Conservation (phyloP, 1,140 invertebrate species). For the Gryon sp. region DNA sequence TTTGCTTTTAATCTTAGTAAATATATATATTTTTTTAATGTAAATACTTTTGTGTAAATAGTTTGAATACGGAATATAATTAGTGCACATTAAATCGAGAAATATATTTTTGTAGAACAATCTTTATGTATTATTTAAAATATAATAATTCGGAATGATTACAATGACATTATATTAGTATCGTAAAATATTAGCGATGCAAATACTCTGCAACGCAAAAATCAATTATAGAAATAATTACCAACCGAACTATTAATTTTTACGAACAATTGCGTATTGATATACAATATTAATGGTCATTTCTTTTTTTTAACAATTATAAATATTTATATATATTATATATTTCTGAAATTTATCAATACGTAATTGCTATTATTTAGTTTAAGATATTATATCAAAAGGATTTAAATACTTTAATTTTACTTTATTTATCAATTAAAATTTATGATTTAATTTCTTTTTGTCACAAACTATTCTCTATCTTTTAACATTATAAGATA, state of each 20-base stretch:
- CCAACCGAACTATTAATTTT: conserved; percentile 27
- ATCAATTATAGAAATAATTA: conserved; percentile 40
- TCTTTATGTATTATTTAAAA: conserved; percentile 18
- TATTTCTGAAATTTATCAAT: conserved; percentile 14
- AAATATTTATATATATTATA: conserved; percentile 34
- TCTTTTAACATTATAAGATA: too few relatives aligned
- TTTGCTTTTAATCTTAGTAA: too few relatives aligned
- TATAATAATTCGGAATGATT: conserved; percentile 22
- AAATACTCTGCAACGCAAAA: conserved; percentile 13
- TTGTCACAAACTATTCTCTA: neutral
- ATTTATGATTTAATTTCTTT: too few relatives aligned
- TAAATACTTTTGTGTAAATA: too few relatives aligned
- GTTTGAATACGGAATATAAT: conserved; percentile 7
- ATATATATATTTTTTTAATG: conserved; percentile 3
- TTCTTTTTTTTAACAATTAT: too few relatives aligned
- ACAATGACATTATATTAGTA: conserved; percentile 25
- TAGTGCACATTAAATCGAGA: conserved; percentile 3
- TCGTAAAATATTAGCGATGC: neutral
- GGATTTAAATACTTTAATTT: too few relatives aligned
- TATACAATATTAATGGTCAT: conserved; percentile 31
- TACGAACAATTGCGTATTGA: conserved; percentile 35
- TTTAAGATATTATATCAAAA: too few relatives aligned
- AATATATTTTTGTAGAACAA: conserved; percentile 14
- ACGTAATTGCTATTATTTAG: conserved; percentile 12
- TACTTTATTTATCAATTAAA: too few relatives aligned